Base-by-base conservation (phyloP, 2,888 invertebrate species). In the Brachyptera risi region DNA sequence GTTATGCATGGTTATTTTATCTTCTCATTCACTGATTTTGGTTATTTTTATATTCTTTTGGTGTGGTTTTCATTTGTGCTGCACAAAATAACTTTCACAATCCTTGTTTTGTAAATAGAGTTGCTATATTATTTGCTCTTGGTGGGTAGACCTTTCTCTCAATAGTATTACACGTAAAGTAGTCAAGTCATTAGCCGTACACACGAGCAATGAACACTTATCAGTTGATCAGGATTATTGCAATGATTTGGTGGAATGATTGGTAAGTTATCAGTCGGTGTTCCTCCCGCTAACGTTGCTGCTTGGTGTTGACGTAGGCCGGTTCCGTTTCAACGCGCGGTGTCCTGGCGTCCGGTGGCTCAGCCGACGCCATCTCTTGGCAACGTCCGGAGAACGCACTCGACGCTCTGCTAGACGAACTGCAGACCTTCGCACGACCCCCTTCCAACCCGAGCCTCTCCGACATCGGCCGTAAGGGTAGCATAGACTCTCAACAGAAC, bases 351-450 rank as follows among this genome's bases (percentile, higher is more conserved):
- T 78, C 82, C 80, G 67, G 78, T 78, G 74, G 80, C 79, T 67
- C 76, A 79, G 70, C 78, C 80, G 79, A 82, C 79, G 19, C 66
- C 66, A 27, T 58, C 60, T 63, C 65, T 62, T 66, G 82, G 79
- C 67, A 82, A 79, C 86, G 88, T 80, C 82, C 91, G 83, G 92
- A 93, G 87, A 94, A 93, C 88, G 92, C 93, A 86, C 92, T 94
- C 89, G 94, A 94, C 87, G 92, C 92, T 86, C 78, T 94, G 88
- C 80, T 94, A 90, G 92, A 92, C 76, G 93, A 94, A 77, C 82
- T 93, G 67, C 92, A 93, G 77, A 92, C 92, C 31, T 92, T 92
- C 76, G 87, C 92, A 59, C 86, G 88, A 74, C 92, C 92, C 1
- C 73, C 65, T 62, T 57, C 63, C 63, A 75, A 78, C 21, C 80